Evolutionary conservation across 2,797 vertebrate species (phyloP).

Genomic region (Darevskia mixta): DNA sequence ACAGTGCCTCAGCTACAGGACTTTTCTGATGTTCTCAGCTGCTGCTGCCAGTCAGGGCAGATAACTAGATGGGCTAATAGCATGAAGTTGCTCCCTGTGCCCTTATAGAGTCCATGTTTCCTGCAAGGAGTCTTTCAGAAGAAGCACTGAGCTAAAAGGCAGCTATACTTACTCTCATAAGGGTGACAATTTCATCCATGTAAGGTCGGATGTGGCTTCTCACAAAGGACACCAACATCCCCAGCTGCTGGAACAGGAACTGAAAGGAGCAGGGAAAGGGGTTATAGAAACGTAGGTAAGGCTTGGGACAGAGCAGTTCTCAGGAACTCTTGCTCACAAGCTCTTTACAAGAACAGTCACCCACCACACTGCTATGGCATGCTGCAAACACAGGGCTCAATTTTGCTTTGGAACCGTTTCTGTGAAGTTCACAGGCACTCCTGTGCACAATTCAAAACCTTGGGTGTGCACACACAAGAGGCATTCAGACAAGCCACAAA

Average conservation of each 20-base stretch:
- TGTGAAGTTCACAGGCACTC: neutral
- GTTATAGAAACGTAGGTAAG: neutral
- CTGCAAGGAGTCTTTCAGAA: neutral
- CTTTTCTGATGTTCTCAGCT: neutral
- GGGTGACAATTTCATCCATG: slow-evolving; percentile 98
- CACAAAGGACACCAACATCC: slow-evolving; percentile 98
- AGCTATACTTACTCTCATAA: slow-evolving; percentile 92
- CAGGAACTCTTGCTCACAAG: slow-evolving; percentile 28
- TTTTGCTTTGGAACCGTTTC: slow-evolving; percentile 24
- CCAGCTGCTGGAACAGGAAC: slow-evolving; percentile 98
- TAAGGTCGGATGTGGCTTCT: slow-evolving; percentile 98
- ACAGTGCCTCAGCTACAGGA: too few relatives aligned
- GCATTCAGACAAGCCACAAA: neutral
- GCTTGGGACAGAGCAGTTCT: fast-evolving
- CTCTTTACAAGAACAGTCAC: slow-evolving; percentile 21
- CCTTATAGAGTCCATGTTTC: neutral
- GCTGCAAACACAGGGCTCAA: slow-evolving; percentile 42
- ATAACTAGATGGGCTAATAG: neutral
- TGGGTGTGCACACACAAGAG: fast-evolving
- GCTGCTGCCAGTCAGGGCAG: too few relatives aligned
- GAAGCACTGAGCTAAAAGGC: neutral
- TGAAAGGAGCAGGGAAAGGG: slow-evolving; percentile 68
- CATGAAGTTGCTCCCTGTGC: neutral
- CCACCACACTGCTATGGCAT: slow-evolving; percentile 42
- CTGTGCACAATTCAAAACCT: neutral